Conservation (phyloP, 2,797 vertebrate genomes). For the Rhinella marina region DNA sequence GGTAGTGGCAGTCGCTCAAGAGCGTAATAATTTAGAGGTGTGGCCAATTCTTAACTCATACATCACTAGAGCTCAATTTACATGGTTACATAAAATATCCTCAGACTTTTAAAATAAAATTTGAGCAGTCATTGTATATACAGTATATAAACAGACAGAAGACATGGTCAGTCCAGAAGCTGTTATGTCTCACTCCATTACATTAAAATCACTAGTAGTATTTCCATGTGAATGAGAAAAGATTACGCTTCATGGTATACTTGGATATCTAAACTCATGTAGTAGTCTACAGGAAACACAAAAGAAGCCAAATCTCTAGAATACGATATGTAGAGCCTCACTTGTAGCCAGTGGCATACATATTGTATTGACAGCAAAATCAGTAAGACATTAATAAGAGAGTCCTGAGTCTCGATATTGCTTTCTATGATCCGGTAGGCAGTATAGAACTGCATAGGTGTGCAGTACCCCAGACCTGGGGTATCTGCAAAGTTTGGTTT, state of each 20-base stretch:
- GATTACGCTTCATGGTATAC: neutral
- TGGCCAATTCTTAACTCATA: constrained; percentile 30
- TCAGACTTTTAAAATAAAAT: neutral
- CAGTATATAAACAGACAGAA: neutral
- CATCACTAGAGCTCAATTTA: neutral
- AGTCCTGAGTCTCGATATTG: too few species aligned
- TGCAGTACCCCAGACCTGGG: too few species aligned
- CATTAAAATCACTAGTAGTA: neutral
- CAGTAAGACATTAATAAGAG: too few species aligned
- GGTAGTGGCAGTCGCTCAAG: constrained; percentile 49
- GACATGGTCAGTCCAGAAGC: neutral
- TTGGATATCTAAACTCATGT: neutral
- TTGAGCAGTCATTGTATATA: neutral
- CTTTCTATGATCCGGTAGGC: too few species aligned
- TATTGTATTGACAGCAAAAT: neutral
- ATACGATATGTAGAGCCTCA: neutral
- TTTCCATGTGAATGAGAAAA: neutral
- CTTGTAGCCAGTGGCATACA: neutral
- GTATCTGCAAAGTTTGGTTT: too few species aligned
- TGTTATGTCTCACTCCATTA: too few species aligned
- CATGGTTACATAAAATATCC: neutral
- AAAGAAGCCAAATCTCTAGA: too few species aligned
- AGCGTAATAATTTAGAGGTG: constrained; percentile 22
- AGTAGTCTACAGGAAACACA: neutral
- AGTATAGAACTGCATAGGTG: too few species aligned